Evolutionary conservation across 2,888 invertebrate genomes (phyloP).

Genomic region (Cotesia congregata): DNA sequence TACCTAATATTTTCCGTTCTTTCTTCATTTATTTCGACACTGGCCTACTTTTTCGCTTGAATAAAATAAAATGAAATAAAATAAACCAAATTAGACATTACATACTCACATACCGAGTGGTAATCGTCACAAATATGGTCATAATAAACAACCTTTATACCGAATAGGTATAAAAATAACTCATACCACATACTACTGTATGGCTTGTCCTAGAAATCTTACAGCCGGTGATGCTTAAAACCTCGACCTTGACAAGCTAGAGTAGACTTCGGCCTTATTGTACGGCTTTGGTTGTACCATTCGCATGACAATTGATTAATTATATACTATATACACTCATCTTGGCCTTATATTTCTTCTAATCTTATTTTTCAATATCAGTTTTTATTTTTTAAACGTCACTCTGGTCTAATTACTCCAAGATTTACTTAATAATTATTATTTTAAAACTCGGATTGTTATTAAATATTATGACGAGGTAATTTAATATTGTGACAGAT

Average conservation of each 20-base stretch:
- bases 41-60: not conserved
- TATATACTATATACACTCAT: slow-evolving; percentile 41
- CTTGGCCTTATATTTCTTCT: not conserved
- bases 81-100: not conserved
- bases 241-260: slow-evolving; percentile 66
- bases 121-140: not conserved
- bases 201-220: slow-evolving; percentile 64
- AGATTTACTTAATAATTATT: too few relatives aligned
- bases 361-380: not conserved
- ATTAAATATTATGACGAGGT: too few relatives aligned
- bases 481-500: too few relatives aligned
- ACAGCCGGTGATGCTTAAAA: slow-evolving; percentile 56
- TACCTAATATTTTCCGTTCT: not conserved
- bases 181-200: slow-evolving; percentile 14
- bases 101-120: not conserved
- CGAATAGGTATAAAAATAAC: not conserved
- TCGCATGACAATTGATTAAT: slow-evolving; percentile 60
- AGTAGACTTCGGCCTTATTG: slow-evolving; percentile 64
- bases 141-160: not conserved
- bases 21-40: not conserved
- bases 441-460: too few relatives aligned
- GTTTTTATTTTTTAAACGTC: not conserved
- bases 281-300: slow-evolving; percentile 60
- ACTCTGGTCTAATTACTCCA: too few relatives aligned
- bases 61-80: not conserved